Conservation (phyloP, 2,797 vertebrate species). For the Acomys russatus region DNA sequence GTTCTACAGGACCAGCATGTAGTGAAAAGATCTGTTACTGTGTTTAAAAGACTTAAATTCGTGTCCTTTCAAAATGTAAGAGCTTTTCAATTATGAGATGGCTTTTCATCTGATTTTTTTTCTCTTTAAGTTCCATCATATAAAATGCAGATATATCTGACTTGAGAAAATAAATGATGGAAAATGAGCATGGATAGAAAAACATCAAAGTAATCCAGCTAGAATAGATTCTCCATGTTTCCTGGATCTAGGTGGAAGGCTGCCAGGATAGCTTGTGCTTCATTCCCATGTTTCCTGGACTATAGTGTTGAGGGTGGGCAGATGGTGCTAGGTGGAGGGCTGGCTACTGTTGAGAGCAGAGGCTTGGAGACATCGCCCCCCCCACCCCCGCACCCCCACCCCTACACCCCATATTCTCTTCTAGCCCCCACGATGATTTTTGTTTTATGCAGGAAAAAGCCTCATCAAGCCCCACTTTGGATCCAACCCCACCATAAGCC, state of each 20-base stretch:
- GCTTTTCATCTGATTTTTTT: neutral
- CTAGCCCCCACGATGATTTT: neutral
- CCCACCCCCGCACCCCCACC: too few relatives aligned
- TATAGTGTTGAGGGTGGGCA: neutral
- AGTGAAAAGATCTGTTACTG: neutral
- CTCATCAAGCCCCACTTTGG: constrained; percentile 82
- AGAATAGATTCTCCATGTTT: neutral
- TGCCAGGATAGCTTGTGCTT: rapidly evolving
- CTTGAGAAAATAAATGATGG: neutral
- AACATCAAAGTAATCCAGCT: neutral
- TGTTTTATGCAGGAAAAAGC: constrained; percentile 82
- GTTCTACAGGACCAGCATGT: neutral
- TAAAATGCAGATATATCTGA: neutral
- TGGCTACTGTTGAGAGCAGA: neutral
- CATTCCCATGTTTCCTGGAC: neutral
- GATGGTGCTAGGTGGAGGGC: neutral
- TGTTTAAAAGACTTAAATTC: neutral
- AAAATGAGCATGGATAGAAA: neutral
- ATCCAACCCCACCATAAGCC: constrained; percentile 78
- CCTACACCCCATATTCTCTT: neutral
- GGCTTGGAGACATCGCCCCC: neutral
- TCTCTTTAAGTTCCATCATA: neutral
- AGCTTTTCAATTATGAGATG: constrained; percentile 26
- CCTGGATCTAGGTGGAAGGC: neutral
- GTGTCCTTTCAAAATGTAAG: constrained; percentile 17